These are phyloP conservation scores for Deilephila elpenor DNA, from an alignment of 2,888 invertebrate genomes.

Conservation along the genomic window DNA sequence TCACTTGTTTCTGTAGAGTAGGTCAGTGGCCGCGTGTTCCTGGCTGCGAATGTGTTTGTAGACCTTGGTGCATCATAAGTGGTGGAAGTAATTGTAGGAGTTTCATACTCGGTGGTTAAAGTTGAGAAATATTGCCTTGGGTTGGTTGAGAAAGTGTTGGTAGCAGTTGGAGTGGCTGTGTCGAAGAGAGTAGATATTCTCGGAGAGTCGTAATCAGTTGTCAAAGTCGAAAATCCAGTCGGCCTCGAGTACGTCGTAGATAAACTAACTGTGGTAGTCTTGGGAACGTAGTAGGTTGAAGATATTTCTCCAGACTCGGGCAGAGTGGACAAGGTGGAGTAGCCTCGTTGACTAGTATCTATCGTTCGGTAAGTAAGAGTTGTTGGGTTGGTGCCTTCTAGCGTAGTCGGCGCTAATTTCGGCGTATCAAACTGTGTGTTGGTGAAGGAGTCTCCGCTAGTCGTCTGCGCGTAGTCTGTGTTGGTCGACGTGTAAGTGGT, in stretches of 20 bases:
- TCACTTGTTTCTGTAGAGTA: conserved; percentile 26
- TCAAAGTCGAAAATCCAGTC: conserved; percentile 32
- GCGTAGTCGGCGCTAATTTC: conserved; percentile 38
- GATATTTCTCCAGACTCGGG: conserved; percentile 36
- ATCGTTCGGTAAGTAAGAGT: conserved; percentile 18
- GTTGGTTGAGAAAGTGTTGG: conserved; percentile 25
- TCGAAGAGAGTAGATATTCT: conserved; percentile 38
- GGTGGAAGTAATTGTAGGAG: conserved; percentile 29
- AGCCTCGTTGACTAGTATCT: conserved; percentile 31
- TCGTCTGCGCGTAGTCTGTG: conserved; percentile 61
- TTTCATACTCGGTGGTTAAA: conserved; percentile 40
- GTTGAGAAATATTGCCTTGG: conserved; percentile 28
- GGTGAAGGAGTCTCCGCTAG: conserved; percentile 51
- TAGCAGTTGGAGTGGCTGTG: conserved; percentile 27
- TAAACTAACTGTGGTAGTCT: conserved; percentile 32
- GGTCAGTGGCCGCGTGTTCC: conserved; percentile 32
- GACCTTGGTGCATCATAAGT: conserved; percentile 44
- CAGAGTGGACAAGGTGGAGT: conserved; percentile 9
- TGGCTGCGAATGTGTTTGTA: conserved; percentile 39
- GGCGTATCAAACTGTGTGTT: conserved; percentile 49
- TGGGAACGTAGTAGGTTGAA: conserved; percentile 37
- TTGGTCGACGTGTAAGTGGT: background rate
- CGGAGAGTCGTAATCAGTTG: conserved; percentile 40
- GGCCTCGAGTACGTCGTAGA: conserved; percentile 19
- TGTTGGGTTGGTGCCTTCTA: conserved; percentile 24